Evolutionary conservation across 2,888 invertebrate species (phyloP).

Genomic region (Andrena marginata): DNA sequence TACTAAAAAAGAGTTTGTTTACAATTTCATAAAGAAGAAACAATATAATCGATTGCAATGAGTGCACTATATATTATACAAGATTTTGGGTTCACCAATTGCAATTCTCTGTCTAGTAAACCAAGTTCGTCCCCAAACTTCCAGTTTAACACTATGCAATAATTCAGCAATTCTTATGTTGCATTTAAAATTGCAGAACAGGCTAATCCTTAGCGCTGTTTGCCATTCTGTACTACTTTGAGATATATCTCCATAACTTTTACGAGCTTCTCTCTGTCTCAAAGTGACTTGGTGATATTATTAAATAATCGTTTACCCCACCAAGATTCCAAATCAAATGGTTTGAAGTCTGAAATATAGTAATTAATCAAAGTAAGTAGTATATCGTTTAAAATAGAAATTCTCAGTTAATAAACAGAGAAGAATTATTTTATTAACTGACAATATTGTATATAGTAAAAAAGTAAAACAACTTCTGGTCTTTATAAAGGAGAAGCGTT

Average conservation of each 20-base stretch:
- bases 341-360: slow-evolving; percentile 90
- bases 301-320: slow-evolving; percentile 95
- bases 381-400: background rate
- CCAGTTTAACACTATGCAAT: slow-evolving; percentile 49
- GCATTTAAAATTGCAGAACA: slow-evolving; percentile 51
- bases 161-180: slow-evolving; percentile 44
- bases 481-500: no score
- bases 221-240: slow-evolving; percentile 56
- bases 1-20: slow-evolving; percentile 21
- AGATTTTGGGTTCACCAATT: slow-evolving; percentile 29
- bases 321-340: slow-evolving; percentile 96
- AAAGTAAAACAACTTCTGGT: no score
- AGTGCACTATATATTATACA: slow-evolving; percentile 31
- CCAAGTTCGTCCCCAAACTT: slow-evolving; percentile 35
- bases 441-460: no score
- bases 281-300: slow-evolving; percentile 92
- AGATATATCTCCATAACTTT: slow-evolving; percentile 37
- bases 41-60: slow-evolving; percentile 28
- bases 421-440: slow-evolving; percentile 32
- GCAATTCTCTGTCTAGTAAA: slow-evolving; percentile 31
- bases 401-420: background rate
- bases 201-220: slow-evolving; percentile 50
- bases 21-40: slow-evolving; percentile 10
- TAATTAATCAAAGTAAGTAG: slow-evolving; percentile 18
- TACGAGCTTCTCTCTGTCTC: slow-evolving; percentile 59